A percentile compares a stretch with the other conserved stretches of the same genome.
Conservation (phyloP, 2,797 vertebrate species). For the Sebastes trivittatus region DNA sequence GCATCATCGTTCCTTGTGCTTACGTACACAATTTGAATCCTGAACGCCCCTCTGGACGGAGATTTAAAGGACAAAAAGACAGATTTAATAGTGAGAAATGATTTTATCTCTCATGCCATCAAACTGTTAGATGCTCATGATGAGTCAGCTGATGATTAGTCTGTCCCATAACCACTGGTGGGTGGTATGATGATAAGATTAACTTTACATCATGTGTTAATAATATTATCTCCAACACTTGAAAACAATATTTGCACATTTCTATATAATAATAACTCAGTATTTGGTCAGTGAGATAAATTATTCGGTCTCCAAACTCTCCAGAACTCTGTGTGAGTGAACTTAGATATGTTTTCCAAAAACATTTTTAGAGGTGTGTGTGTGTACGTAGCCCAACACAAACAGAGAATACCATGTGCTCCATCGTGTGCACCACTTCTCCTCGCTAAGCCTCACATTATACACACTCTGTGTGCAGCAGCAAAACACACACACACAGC, state of each 20-base stretch:
- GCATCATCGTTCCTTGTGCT: background rate
- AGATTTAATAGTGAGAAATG: background rate
- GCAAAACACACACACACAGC: slow-evolving; percentile 17
- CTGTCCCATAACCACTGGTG: background rate
- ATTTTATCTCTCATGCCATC: background rate
- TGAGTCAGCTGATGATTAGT: background rate
- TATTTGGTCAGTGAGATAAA: background rate
- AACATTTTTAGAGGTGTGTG: background rate
- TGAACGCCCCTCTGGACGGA: background rate
- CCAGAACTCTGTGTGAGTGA: no score
- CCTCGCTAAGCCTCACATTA: slow-evolving; percentile 46
- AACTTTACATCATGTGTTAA: background rate
- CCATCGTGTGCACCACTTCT: slow-evolving; percentile 62
- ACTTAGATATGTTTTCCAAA: background rate
- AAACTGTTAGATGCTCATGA: background rate
- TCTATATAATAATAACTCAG: background rate
- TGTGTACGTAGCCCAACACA: slow-evolving; percentile 12
- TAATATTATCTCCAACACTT: background rate
- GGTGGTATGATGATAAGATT: background rate
- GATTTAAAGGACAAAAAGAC: fast-evolving
- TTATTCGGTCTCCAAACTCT: background rate
- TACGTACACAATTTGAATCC: background rate
- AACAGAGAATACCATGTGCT: slow-evolving; percentile 50
- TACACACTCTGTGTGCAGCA: slow-evolving; percentile 34
- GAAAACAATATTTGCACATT: background rate